Evolutionary conservation across 2,113 vertebrate species (phyloP).

Genomic region (Psephotus haematonotus): DNA sequence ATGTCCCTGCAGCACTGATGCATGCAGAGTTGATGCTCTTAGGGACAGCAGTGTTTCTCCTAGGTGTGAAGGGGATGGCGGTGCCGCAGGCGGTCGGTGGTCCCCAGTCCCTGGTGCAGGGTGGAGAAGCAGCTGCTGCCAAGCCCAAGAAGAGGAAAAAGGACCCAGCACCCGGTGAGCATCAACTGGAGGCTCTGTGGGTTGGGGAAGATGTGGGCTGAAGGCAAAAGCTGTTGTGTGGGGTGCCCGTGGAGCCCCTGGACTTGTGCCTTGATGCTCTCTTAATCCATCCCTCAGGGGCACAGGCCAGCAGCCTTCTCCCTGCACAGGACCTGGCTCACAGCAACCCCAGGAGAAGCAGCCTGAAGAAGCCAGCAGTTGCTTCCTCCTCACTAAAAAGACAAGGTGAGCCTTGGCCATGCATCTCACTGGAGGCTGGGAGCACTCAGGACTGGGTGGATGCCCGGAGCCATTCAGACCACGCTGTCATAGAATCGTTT

Average conservation of each 20-base stretch:
- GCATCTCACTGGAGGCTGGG: accelerated
- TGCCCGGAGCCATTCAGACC: accelerated
- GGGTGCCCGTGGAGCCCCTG: background rate
- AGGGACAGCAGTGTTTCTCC: background rate
- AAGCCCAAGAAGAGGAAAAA: conserved; percentile 76
- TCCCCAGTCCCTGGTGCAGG: conserved; percentile 11
- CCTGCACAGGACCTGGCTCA: conserved; percentile 52
- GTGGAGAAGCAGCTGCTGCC: conserved; percentile 24
- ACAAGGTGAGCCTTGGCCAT: conserved; percentile 55
- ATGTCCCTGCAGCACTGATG: accelerated
- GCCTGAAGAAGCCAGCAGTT: conserved; percentile 61
- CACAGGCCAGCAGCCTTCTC: conserved; percentile 11
- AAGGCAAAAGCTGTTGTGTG: background rate
- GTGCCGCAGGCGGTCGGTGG: conserved; percentile 44
- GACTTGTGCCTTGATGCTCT: background rate
- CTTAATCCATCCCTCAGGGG: conserved; percentile 31
- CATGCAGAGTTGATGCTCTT: accelerated
- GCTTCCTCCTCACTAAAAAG: conserved; percentile 63
- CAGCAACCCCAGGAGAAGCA: conserved; percentile 59
- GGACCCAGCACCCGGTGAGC: conserved; percentile 65
- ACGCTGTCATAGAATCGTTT: background rate
- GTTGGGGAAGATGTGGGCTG: accelerated
- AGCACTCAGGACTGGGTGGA: accelerated
- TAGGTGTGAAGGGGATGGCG: conserved; percentile 68
- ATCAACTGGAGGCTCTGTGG: too few relatives aligned